Base-by-base conservation (phyloP, 2,797 vertebrate species). In the Coreius guichenoti region DNA sequence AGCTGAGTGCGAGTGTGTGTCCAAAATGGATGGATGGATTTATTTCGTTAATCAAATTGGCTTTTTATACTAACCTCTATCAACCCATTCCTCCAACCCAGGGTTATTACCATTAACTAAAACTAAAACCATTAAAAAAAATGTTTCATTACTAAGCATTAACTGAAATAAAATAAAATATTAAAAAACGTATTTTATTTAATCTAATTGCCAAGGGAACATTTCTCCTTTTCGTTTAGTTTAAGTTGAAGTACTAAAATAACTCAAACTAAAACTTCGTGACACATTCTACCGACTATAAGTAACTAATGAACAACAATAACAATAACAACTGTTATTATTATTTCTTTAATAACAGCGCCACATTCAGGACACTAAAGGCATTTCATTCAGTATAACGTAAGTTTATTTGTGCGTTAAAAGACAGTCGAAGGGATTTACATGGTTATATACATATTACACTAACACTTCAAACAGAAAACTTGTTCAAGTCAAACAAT, bases 321-420 rank as follows among this genome's bases (percentile, higher is more conserved):
- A n/a, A n/a, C n/a, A n/a, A n/a, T n/a, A n/a, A n/a, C n/a, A n/a
- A n/a, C n/a, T n/a, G n/a, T n/a, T n/a, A n/a, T n/a, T n/a, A n/a
- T 21, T 12, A 33, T 75, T 51, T 75, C 29, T 31, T 51, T 13
- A 12, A 19, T 3, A 78, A 26, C 36, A 78, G 54, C 4, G 8
- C 43, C 68, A 43, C 58, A 3, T 39, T 45, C 33, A 68, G 39
- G 65, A 47, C 23, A 47, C 31, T 58, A 45, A 61, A 49, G 13
- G n/a, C n/a, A 63, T 12, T 68, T 51, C 1, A 12, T 31, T 54
- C 1, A 63, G 69, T 81, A 65, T 29, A 85, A 51, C 70, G 65
- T 76, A 47, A 47, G 54, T 83, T 88, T 89, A 90, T 89, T 93
- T 95, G 93, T 94, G 93, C 92, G 92, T 94, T 81, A 47, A 85